Percentiles rank a stretch among this genome's conserved stretches.
Conservation (phyloP, 2,797 vertebrate genomes). For the Hephaestus fuliginosus region DNA sequence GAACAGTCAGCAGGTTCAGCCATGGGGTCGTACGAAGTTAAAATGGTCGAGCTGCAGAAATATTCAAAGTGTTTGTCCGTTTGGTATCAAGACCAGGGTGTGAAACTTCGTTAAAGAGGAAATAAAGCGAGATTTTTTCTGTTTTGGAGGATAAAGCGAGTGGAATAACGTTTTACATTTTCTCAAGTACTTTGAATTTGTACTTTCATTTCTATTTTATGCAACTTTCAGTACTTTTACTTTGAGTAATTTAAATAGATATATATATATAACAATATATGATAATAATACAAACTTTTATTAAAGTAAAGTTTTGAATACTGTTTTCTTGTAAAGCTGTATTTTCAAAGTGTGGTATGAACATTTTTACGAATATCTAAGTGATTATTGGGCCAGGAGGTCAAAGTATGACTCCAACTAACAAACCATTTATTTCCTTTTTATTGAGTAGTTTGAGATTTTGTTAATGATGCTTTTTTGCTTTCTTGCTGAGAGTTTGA, state of each 20-base stretch:
- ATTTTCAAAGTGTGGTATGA: too few relatives aligned
- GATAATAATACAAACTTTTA: too few relatives aligned
- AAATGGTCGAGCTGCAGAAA: conserved; percentile 27
- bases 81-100: conserved; percentile 33
- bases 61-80: neutral
- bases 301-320: too few relatives aligned
- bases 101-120: neutral
- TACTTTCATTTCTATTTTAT: too few relatives aligned
- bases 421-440: neutral
- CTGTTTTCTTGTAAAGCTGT: too few relatives aligned
- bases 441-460: neutral
- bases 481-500: neutral
- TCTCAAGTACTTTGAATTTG: too few relatives aligned
- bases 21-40: conserved; percentile 23
- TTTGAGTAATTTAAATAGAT: too few relatives aligned
- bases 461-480: neutral
- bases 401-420: neutral
- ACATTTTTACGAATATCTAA: neutral
- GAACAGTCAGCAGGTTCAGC: conserved; percentile 60
- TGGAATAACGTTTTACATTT: too few relatives aligned
- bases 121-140: neutral
- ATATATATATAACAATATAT: too few relatives aligned
- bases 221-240: too few relatives aligned
- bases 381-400: neutral
- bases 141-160: conserved; percentile 17